Evolutionary conservation across 2,113 vertebrate genomes (phyloP).

Genomic region (Pachycephala philippinensis): DNA sequence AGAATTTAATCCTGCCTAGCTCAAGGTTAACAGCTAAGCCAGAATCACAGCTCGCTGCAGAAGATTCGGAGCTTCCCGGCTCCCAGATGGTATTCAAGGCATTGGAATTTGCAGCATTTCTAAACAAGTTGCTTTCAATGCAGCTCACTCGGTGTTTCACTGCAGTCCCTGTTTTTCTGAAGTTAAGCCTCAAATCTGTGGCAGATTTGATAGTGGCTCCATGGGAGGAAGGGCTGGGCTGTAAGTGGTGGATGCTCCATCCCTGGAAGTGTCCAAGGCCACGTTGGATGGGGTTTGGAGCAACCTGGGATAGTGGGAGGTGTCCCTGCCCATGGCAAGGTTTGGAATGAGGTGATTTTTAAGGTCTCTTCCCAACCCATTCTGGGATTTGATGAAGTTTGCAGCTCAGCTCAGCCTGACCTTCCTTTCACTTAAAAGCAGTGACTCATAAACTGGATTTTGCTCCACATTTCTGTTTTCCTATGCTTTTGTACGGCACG

Average conservation of each 20-base stretch:
- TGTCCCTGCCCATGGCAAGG: neutral
- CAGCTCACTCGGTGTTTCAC: neutral
- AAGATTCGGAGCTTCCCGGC: neutral
- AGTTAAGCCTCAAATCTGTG: neutral
- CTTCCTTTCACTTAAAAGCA: neutral
- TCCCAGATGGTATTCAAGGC: slow-evolving; percentile 39
- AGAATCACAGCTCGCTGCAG: neutral
- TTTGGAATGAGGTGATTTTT: neutral
- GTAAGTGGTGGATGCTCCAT: neutral
- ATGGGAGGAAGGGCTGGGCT: neutral
- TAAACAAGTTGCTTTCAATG: slow-evolving; percentile 8
- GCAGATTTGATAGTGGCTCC: neutral
- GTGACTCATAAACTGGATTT: neutral
- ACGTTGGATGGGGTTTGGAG: neutral
- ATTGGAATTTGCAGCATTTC: slow-evolving; percentile 20
- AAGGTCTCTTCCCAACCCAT: neutral
- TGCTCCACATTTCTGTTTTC: neutral
- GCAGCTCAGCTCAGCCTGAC: neutral
- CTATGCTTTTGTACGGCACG: neutral
- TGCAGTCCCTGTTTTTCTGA: neutral
- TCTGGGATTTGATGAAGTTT: neutral
- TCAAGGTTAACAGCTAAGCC: slow-evolving; percentile 34
- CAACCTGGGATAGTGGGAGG: neutral
- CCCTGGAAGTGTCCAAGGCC: neutral
- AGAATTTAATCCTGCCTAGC: slow-evolving; percentile 1